Conservation (phyloP, 2,797 vertebrate species). For the Harpagifer antarcticus region DNA sequence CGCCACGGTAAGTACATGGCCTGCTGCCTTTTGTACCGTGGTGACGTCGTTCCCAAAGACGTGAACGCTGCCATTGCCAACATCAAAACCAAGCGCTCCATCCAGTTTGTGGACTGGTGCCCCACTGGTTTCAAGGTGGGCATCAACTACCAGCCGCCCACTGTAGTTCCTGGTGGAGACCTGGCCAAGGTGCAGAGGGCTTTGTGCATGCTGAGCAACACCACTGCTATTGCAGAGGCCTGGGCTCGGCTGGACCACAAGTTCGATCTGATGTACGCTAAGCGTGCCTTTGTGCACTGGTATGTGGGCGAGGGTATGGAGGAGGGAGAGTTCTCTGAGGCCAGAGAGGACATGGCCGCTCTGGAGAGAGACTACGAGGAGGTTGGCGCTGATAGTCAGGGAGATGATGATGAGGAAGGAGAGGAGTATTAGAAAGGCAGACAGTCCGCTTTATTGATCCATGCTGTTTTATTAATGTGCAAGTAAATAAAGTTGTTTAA, state of each 20-base stretch:
- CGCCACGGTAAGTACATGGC: constrained; percentile 83
- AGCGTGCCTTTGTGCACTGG: constrained; percentile 87
- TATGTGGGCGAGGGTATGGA: too few species aligned
- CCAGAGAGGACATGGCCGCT: too few species aligned
- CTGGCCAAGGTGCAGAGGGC: constrained; percentile 89
- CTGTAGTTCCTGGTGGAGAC: constrained; percentile 87
- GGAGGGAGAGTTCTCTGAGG: too few species aligned
- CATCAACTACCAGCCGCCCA: constrained; percentile 89
- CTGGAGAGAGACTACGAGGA: constrained; percentile 44
- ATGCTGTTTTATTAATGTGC: too few species aligned
- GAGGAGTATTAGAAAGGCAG: too few species aligned
- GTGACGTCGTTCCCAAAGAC: constrained; percentile 89
- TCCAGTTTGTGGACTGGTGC: constrained; percentile 91
- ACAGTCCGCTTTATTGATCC: too few species aligned
- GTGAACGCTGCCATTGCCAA: constrained; percentile 88
- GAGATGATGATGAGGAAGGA: too few species aligned
- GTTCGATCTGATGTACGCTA: constrained; percentile 92
- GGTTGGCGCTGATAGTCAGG: too few species aligned
- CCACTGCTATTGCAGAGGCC: constrained; percentile 90
- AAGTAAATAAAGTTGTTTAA: too few species aligned
- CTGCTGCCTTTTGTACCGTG: constrained; percentile 86
- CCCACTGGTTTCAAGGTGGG: constrained; percentile 89
- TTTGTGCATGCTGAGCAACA: constrained; percentile 90
- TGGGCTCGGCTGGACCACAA: constrained; percentile 90
- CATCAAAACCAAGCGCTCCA: constrained; percentile 87